Percentiles rank a stretch among this genome's conserved stretches.
phyloP scores from a whole-genome alignment of 1,140 invertebrate species.

The Aphidius ervi region DNA sequence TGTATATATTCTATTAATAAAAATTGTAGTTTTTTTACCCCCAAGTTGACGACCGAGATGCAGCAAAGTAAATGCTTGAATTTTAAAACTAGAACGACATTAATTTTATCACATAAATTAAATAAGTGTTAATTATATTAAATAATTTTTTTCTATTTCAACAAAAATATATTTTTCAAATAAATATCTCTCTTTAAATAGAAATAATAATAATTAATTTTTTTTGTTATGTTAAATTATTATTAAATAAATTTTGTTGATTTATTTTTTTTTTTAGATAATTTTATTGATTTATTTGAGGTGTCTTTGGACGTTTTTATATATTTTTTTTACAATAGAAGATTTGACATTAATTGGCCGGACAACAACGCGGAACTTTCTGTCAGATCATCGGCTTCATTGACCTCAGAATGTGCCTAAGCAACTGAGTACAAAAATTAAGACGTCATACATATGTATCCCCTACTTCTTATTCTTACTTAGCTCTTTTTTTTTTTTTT shows the following conservation, averaged over 20 bases:
- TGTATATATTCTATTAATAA: slow-evolving; percentile 22
- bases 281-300: too few relatives aligned
- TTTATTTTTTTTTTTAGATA: too few relatives aligned
- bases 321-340: neutral
- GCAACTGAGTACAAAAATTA: slow-evolving; percentile 12
- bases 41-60: slow-evolving; percentile 28
- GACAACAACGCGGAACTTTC: slow-evolving; percentile 24
- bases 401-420: slow-evolving; percentile 15
- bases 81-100: slow-evolving; percentile 26
- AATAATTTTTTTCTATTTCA: too few relatives aligned
- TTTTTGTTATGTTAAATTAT: too few relatives aligned
- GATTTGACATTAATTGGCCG: slow-evolving; percentile 19
- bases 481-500: neutral
- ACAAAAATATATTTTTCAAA: too few relatives aligned
- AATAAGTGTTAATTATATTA: too few relatives aligned
- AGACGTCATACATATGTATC: slow-evolving; percentile 15
- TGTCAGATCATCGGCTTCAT: slow-evolving; percentile 9
- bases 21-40: slow-evolving; percentile 19
- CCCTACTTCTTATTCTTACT: neutral
- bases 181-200: too few relatives aligned
- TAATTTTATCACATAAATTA: slow-evolving; percentile 14
- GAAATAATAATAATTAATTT: too few relatives aligned
- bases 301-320: too few relatives aligned
- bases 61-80: slow-evolving; percentile 19
- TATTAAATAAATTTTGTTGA: too few relatives aligned